Evolutionary conservation across 1,140 invertebrate genomes (phyloP), one percentile per base, ranked within the genome.

Genomic region (Amyelois transitella): DNA sequence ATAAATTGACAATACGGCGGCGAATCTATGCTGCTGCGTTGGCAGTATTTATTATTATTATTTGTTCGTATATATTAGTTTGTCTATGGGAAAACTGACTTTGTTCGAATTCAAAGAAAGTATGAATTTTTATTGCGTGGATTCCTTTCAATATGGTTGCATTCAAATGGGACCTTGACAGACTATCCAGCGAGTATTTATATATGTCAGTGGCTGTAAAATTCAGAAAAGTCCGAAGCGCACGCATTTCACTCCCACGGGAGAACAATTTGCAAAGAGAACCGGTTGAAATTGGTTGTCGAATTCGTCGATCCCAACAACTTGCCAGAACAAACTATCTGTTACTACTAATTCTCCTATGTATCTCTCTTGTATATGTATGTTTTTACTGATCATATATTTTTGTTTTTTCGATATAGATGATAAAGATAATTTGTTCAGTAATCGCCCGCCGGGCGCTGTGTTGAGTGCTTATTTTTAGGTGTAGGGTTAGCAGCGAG

Each of bases 391-490:
- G 18, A 62, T 51, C 55, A 55, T 68, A 48, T 70, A 43, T 69
- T 63, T 73, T 32, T 52, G 55, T 43, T 38, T 58, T 20, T 43
- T 25, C 19, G 21, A 45, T 45, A 45, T 58, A 51, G 43, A 64
- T 64, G 75, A 78, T 79, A 70, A 70, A 84, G 88, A 89, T 89
- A 89, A 81, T 89, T 88, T 88, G 86, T 88, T 88, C 88, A 69
- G 65, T 78, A 75, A 79, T 74, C 76, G 80, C 85, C 84, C 71
- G 69, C 60, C 60, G 77, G 82, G 76, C 75, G 75, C 60, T 86
- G 78, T 87, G 83, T 90, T 89, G 83, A 87, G 88, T 89, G 89
- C 83, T 90, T 90, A 84, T 90, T 91, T 90, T 90, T 90, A 91
- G 89, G 88, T 90, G 89, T 89, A 90, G 84, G 82, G 79, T 89